phyloP scores from a whole-genome alignment of 2,797 vertebrate genomes.

The Chelonia mydas region DNA sequence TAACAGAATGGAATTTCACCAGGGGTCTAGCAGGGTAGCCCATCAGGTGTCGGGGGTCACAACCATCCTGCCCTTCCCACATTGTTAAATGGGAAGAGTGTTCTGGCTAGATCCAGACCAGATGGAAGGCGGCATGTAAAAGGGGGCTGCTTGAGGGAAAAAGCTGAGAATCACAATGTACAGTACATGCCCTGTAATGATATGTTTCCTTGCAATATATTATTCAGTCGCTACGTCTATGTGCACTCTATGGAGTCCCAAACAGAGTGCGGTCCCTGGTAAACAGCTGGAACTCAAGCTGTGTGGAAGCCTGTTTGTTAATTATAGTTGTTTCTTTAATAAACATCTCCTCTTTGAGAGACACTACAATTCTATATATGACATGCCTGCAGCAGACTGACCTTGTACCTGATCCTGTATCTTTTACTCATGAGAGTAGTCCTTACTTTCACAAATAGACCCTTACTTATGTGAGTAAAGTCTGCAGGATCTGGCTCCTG shows the following conservation, averaged over 20 bases:
- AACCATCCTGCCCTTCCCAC: neutral
- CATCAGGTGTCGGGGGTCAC: neutral
- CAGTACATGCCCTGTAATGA: neutral
- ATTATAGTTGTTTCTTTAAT: constrained; percentile 11
- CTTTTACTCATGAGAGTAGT: fast-evolving
- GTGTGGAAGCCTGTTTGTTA: constrained; percentile 39
- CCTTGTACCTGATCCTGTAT: neutral
- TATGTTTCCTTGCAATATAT: neutral
- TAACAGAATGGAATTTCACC: too few relatives aligned
- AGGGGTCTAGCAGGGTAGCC: neutral
- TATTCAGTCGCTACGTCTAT: neutral
- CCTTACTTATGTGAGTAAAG: neutral
- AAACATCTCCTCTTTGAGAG: neutral
- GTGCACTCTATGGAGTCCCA: neutral
- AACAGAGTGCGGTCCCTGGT: neutral
- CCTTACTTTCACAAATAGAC: neutral
- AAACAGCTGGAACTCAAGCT: constrained; percentile 55
- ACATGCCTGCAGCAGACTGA: neutral
- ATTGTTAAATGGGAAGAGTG: neutral
- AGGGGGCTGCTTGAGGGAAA: neutral
- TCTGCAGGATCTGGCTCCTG: neutral
- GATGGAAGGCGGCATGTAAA: neutral
- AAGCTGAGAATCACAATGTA: neutral
- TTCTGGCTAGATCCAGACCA: neutral
- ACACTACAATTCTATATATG: neutral